Percentiles rank a stretch among this genome's conserved stretches.
Evolutionary conservation across 2,888 invertebrate genomes (phyloP).

Genomic region (Noctua janthe): DNA sequence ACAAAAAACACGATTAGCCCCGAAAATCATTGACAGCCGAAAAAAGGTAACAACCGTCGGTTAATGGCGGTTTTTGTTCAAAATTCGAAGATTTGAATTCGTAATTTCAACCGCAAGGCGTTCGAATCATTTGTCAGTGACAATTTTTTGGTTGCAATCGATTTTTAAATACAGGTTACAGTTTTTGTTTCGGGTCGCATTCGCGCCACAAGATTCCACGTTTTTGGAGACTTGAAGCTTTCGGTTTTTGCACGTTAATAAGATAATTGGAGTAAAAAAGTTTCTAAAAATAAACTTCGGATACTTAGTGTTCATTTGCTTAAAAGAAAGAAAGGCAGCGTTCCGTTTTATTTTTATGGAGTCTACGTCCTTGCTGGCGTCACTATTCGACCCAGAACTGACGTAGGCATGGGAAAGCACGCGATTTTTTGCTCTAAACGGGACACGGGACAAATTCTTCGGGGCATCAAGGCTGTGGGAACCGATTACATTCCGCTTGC

Average conservation of each 20-base stretch:
- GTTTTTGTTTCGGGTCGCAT: slow-evolving; percentile 72
- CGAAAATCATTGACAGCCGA: slow-evolving; percentile 89
- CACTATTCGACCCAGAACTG: slow-evolving; percentile 78
- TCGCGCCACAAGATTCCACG: slow-evolving; percentile 71
- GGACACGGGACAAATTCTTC: slow-evolving; percentile 82
- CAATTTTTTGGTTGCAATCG: slow-evolving; percentile 90
- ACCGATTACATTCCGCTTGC: slow-evolving; percentile 86
- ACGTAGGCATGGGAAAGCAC: slow-evolving; percentile 87
- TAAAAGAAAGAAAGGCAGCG: slow-evolving; percentile 49
- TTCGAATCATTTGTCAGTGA: slow-evolving; percentile 91
- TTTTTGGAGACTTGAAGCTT: slow-evolving; percentile 65
- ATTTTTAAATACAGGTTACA: slow-evolving; percentile 90
- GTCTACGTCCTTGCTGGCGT: slow-evolving; percentile 71
- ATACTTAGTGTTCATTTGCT: slow-evolving; percentile 62
- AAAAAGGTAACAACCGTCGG: slow-evolving; percentile 87
- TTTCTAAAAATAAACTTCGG: slow-evolving; percentile 62
- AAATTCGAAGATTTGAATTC: slow-evolving; percentile 90
- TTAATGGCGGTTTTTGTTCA: slow-evolving; percentile 90
- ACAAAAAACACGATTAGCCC: slow-evolving; percentile 89
- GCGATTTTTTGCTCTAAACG: slow-evolving; percentile 85
- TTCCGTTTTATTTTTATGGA: slow-evolving; percentile 51
- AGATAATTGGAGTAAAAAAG: slow-evolving; percentile 72
- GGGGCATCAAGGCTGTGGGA: slow-evolving; percentile 87
- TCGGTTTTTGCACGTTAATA: slow-evolving; percentile 74
- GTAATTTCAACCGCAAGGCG: slow-evolving; percentile 90